phyloP scores from a whole-genome alignment of 2,113 vertebrate genomes.

The Amia ocellicauda region DNA sequence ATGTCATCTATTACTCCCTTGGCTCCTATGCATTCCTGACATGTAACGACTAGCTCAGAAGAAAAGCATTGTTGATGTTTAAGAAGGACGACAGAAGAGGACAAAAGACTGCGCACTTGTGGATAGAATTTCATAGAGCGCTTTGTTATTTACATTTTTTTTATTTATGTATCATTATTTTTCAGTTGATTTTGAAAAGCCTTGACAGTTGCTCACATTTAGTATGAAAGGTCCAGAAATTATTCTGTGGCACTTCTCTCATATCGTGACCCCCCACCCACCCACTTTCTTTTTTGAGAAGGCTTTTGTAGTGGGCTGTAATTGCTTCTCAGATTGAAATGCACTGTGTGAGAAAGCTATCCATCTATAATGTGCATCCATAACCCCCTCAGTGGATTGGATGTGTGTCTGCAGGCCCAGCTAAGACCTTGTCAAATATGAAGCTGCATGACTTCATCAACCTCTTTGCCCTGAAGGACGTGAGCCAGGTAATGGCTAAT shows the following conservation, averaged over 20 bases:
- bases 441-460: slow-evolving; percentile 26
- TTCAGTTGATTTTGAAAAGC: too few relatives aligned
- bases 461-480: slow-evolving; percentile 21
- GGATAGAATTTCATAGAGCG: too few relatives aligned
- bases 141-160: too few relatives aligned
- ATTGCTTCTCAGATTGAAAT: slow-evolving; percentile 29
- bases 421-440: slow-evolving; percentile 20
- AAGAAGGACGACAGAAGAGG: too few relatives aligned
- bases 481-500: slow-evolving; percentile 10
- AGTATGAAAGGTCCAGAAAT: too few relatives aligned
- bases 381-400: slow-evolving; percentile 16
- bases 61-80: too few relatives aligned
- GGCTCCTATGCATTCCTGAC: slow-evolving; percentile 26
- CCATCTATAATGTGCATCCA: slow-evolving; percentile 1
- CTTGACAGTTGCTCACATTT: too few relatives aligned
- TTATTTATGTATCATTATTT: too few relatives aligned
- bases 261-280: too few relatives aligned
- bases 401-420: slow-evolving; percentile 11
- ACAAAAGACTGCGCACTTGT: too few relatives aligned
- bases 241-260: too few relatives aligned
- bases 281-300: slow-evolving; percentile 14
- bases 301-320: slow-evolving; percentile 19
- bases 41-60: slow-evolving; percentile 14
- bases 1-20: slow-evolving; percentile 15
- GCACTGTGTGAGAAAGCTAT: slow-evolving; percentile 14